These are phyloP conservation scores for Cairina moschata DNA, from an alignment of 2,113 vertebrate species.

Conservation along the genomic window DNA sequence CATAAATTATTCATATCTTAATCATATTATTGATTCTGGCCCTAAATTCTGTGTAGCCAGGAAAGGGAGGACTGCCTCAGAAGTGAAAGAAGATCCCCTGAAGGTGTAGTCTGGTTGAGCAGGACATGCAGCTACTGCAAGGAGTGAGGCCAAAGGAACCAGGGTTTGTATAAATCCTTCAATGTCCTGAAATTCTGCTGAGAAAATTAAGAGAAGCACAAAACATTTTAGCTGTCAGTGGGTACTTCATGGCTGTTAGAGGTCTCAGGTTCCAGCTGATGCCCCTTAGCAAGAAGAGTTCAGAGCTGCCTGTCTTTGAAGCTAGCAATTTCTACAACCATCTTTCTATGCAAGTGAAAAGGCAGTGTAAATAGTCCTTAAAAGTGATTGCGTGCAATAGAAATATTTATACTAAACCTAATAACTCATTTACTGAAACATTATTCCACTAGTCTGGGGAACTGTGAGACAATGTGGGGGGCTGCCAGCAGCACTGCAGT, in stretches of 20 bases:
- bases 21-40: neutral
- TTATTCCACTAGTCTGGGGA: neutral
- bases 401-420: neutral
- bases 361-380: neutral
- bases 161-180: neutral
- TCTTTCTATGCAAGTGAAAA: neutral
- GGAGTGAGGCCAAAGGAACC: neutral
- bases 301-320: neutral
- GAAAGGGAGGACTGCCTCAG: neutral
- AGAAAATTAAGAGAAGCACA: neutral
- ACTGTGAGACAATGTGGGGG: neutral
- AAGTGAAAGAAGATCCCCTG: neutral
- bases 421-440: neutral
- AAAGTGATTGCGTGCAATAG: neutral
- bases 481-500: neutral
- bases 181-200: neutral
- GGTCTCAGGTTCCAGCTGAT: neutral
- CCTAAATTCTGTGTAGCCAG: neutral
- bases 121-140: neutral
- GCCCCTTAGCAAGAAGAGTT: neutral
- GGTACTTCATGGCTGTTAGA: neutral
- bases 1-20: constrained; percentile 16
- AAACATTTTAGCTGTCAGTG: neutral
- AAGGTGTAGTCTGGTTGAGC: neutral
- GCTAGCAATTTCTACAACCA: neutral